Evolutionary conservation across 2,797 vertebrate genomes (phyloP), one percentile per base, ranked within the genome.

Genomic region (Smutsia temminckii): DNA sequence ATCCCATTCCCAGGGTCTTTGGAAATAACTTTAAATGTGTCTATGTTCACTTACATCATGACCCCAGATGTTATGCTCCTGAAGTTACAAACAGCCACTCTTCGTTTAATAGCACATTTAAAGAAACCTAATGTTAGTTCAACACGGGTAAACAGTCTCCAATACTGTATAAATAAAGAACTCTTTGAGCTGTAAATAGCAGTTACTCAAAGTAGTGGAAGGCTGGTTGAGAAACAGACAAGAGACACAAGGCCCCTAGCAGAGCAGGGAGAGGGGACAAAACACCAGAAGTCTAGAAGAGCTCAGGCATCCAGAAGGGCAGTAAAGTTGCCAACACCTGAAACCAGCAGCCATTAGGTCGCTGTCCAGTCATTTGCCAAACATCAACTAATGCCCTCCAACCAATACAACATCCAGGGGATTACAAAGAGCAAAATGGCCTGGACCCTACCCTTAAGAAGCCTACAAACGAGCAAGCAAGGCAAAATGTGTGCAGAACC

Each of bases 61-160:
- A 86, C 37, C 59, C 92, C 88, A 96, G 81, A 85, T 93, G 64
- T 64, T 63, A 86, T 46, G 87, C 81, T 86, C 61, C 89, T 89
- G 42, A 80, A 85, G 86, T 80, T 94, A 97, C 93, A 97, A 91
- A 92, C 34, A 46, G 57, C 40, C 81, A 85, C 89, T 78, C 51
- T 97, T 92, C 34, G 0, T 89, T 88, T 94, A 95, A 91, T 12
- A 61, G 88, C 71, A 85, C 86, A 80, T 96, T 96, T 95, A 75
- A 93, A 86, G 87, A 97, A 95, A 95, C 72, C 75, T 78, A 85
- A 93, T 94, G 85, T 96, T 97, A 96, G 96, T 74, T 95, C 93
- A 85, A 91, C 53, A 96, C 0, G 23, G 46, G 94, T 96, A 93
- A 96, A 96, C 93, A 93, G 79, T 78, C 81, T 93, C 90, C 87